Conservation (phyloP, 2,888 invertebrate genomes). For the Orthosia gothica region DNA sequence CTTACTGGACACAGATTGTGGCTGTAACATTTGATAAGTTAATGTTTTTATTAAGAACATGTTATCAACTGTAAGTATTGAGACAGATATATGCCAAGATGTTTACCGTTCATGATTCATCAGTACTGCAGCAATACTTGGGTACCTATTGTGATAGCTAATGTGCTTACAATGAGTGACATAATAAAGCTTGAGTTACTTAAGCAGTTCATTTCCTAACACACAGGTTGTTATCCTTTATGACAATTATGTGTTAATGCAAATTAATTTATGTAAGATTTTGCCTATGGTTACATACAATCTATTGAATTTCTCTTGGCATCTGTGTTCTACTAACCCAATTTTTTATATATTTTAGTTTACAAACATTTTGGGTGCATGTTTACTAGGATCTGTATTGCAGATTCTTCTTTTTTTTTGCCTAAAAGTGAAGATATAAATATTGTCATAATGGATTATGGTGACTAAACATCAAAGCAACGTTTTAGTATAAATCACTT, state of each 20-base stretch:
- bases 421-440: background rate
- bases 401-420: background rate
- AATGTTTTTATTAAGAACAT: conserved; percentile 79
- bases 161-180: conserved; percentile 51
- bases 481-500: background rate
- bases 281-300: conserved; percentile 30
- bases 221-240: conserved; percentile 59
- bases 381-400: conserved; percentile 8
- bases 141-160: conserved; percentile 42
- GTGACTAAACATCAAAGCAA: conserved; percentile 7
- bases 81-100: conserved; percentile 74
- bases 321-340: conserved; percentile 40
- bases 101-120: conserved; percentile 80
- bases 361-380: conserved; percentile 11
- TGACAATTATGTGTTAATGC: conserved; percentile 35
- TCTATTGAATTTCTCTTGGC: conserved; percentile 51
- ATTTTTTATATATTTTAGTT: conserved; percentile 28
- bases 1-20: conserved; percentile 67
- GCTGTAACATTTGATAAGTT: conserved; percentile 71
- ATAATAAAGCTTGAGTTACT: conserved; percentile 53
- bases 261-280: conserved; percentile 56
- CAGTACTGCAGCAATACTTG: conserved; percentile 67
- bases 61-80: conserved; percentile 78
- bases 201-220: conserved; percentile 49
- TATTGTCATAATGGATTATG: too few species aligned